Percentiles rank a stretch among this genome's conserved stretches.
phyloP scores from a whole-genome alignment of 2,888 invertebrate genomes.

The Ryuthela nishihirai region DNA sequence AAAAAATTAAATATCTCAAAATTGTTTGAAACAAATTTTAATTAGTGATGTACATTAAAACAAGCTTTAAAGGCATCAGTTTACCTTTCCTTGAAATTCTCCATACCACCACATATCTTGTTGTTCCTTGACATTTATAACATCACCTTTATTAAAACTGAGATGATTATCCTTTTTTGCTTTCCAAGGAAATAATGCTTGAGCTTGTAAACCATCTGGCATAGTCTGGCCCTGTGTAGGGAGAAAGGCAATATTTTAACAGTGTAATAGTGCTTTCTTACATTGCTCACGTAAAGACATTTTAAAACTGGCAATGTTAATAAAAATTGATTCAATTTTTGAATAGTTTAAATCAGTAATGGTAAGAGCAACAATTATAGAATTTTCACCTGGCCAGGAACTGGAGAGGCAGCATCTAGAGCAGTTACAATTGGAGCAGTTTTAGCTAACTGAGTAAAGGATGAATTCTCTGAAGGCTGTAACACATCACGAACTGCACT shows the following conservation, averaged over 20 bases:
- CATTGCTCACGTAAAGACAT: no score
- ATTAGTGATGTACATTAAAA: no score
- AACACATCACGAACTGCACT: slow-evolving; percentile 36
- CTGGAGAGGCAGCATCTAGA: slow-evolving; percentile 45
- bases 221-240: slow-evolving; percentile 48
- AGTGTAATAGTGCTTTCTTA: no score
- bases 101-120: slow-evolving; percentile 64
- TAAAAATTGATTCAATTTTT: no score
- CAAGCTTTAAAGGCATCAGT: no score
- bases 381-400: slow-evolving; percentile 47
- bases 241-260: not conserved
- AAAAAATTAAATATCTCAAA: not conserved
- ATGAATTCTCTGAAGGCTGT: slow-evolving; percentile 39
- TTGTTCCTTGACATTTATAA: slow-evolving; percentile 59
- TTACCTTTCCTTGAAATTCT: slow-evolving; percentile 54
- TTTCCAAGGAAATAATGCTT: slow-evolving; percentile 59
- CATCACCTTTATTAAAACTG: slow-evolving; percentile 61
- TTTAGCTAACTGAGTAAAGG: slow-evolving; percentile 42
- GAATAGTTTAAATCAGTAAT: no score
- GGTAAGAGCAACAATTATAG: no score
- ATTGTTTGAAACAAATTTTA: not conserved
- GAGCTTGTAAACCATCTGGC: slow-evolving; percentile 53
- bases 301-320: no score
- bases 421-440: slow-evolving; percentile 10
- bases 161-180: slow-evolving; percentile 61